Conservation (phyloP, 1,140 invertebrate genomes). For the Drosophila pectinifera region DNA sequence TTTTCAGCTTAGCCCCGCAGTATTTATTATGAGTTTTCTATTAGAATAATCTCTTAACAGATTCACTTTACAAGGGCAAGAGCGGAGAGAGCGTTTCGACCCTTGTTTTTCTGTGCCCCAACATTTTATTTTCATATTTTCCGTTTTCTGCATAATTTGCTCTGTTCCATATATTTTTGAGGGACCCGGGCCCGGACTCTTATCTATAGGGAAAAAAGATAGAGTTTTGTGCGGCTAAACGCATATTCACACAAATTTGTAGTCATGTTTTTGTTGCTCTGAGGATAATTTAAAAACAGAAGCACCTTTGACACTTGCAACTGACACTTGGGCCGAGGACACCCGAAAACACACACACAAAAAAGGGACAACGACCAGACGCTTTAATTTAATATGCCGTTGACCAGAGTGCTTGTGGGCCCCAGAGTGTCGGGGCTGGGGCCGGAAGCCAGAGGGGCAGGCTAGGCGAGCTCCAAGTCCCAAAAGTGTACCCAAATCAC, state of each 20-base stretch:
- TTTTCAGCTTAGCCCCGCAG: conserved; percentile 4
- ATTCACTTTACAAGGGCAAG: conserved; percentile 49
- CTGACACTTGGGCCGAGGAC: conserved; percentile 66
- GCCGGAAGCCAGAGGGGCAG: background rate
- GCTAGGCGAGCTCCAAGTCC: conserved; percentile 60
- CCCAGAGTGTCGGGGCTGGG: background rate
- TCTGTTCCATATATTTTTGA: conserved; percentile 50
- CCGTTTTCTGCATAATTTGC: conserved; percentile 76
- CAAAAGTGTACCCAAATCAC: conserved; percentile 81
- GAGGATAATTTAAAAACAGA: conserved; percentile 79
- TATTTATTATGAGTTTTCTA: conserved; percentile 63
- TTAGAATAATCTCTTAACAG: conserved; percentile 59
- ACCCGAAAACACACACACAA: conserved; percentile 10
- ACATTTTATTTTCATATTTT: conserved; percentile 45
- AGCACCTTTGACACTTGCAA: conserved; percentile 82
- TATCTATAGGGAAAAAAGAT: conserved; percentile 59
- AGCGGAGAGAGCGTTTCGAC: conserved; percentile 20
- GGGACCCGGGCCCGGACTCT: conserved; percentile 37
- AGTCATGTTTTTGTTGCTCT: conserved; percentile 72
- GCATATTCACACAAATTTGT: conserved; percentile 80
- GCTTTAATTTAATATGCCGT: conserved; percentile 83
- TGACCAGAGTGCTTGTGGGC: conserved; percentile 54
- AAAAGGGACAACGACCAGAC: conserved; percentile 47
- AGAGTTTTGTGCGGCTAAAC: conserved; percentile 65
- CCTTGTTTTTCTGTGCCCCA: conserved; percentile 29